phyloP scores from a whole-genome alignment of 2,888 invertebrate genomes.

The Coremacera marginata region DNA sequence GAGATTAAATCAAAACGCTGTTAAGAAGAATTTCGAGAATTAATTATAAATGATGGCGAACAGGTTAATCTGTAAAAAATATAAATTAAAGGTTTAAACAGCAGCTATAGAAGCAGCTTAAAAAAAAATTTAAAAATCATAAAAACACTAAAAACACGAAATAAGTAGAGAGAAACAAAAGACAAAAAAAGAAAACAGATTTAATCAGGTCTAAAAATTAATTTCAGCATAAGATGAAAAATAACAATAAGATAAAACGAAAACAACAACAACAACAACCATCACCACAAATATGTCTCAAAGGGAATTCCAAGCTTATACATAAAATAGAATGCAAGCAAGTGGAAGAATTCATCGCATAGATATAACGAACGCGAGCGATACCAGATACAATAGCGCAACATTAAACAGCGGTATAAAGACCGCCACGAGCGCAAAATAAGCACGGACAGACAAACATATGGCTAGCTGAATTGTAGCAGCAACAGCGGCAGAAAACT shows the following conservation, averaged over 20 bases:
- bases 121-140: not conserved
- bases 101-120: not conserved
- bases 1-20: not conserved
- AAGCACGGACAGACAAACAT: not conserved
- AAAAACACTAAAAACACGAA: not conserved
- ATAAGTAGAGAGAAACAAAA: not conserved
- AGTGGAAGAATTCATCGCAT: not conserved
- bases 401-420: not conserved
- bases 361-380: not conserved
- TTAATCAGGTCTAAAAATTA: constrained; percentile 20
- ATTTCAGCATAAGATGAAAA: constrained; percentile 16
- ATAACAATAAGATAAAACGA: not conserved
- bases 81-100: not conserved
- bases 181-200: constrained; percentile 11
- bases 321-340: not conserved
- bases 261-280: not conserved
- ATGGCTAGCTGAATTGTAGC: not conserved
- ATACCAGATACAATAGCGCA: constrained; percentile 11
- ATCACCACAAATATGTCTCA: constrained; percentile 4
- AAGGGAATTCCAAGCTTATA: constrained; percentile 16
- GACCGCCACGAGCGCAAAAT: constrained; percentile 19
- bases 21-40: not conserved
- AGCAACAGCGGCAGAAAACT: not conserved
- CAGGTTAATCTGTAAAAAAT: not conserved
- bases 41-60: not conserved